Base-by-base conservation (phyloP, 2,113 vertebrate genomes). In the Gulo gulo region DNA sequence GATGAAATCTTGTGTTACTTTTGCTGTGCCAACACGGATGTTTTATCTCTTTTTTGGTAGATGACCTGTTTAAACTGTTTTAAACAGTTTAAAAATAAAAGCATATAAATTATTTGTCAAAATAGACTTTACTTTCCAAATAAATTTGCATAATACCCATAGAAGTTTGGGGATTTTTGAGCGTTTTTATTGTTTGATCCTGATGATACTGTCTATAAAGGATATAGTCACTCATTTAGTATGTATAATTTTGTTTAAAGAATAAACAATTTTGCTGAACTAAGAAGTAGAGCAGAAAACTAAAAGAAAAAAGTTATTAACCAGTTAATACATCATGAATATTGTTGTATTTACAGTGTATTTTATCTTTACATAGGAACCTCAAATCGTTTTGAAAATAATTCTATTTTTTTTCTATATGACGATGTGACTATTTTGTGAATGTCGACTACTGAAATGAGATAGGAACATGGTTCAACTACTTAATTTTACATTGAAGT, bases 1-100 rank as follows among this genome's bases (percentile, higher is more conserved):
- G 85, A 55, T 92, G 29, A 50, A 83, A 23, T 82, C 85, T 96
- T 91, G 36, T 76, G 18, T n/a, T 94, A 34, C 23, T 96, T 95
- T 96, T 52, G 39, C 63, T 98, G 69, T 94, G 29, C 6, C 59
- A 91, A 42, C 26, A 63, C 3, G 83, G 74, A 57, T 52, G 83
- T 96, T 59, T 82, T 74, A 6, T 88, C 81, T 96, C 55, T 74
- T 71, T 97, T 79, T 57, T 39, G 7, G 1, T 65, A 57, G 50
- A 52, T 76, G 12, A 47, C 42, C 88, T 61, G 24, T 52, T 83
- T 55, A 50, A 92, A 55, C 80, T 16, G 23, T 86, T 96, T n/a
- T n/a, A n/a, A n/a, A n/a, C n/a, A n/a, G n/a, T 67, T 88, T 31
- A 2, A 78, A 0, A 34, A 57, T 42, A 31, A 65, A 5, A 18